These are phyloP conservation scores for Chlorops oryzae DNA, from an alignment of 1,140 invertebrate genomes.

Conservation along the genomic window DNA sequence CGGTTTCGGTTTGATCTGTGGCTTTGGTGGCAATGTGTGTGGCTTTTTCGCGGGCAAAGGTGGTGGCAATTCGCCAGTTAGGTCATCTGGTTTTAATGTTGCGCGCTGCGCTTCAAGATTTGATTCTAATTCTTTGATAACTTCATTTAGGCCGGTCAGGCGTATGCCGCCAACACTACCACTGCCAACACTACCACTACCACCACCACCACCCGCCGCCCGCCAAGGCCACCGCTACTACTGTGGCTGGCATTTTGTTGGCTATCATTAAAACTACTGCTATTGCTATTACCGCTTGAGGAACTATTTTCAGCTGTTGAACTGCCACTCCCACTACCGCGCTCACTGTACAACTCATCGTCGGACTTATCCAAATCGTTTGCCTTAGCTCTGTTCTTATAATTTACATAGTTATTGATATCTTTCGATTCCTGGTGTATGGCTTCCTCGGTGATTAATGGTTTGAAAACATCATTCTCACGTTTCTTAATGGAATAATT, in stretches of 20 bases:
- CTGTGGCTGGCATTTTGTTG: no score
- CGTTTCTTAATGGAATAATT: slow-evolving; percentile 78
- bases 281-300: slow-evolving; percentile 30
- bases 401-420: slow-evolving; percentile 66
- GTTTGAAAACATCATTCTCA: slow-evolving; percentile 65
- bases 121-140: slow-evolving; percentile 39
- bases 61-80: slow-evolving; percentile 28
- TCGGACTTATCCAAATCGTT: slow-evolving; percentile 50
- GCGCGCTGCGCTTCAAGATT: slow-evolving; percentile 32
- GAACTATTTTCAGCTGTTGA: slow-evolving; percentile 24
- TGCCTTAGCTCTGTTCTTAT: slow-evolving; percentile 61
- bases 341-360: slow-evolving; percentile 29
- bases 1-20: slow-evolving; percentile 44
- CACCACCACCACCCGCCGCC: no score
- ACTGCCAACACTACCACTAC: no score
- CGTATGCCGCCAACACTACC: no score
- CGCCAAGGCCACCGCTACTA: no score
- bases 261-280: slow-evolving; percentile 38
- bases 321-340: slow-evolving; percentile 27
- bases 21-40: slow-evolving; percentile 43
- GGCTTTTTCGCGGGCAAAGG: slow-evolving; percentile 47
- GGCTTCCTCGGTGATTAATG: slow-evolving; percentile 67
- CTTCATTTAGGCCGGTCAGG: slow-evolving; percentile 32
- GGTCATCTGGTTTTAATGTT: slow-evolving; percentile 22
- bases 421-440: slow-evolving; percentile 72